A percentile compares a stretch with the other conserved stretches of the same genome.
Evolutionary conservation across 35 echinoderm and acorn worm genomes (phyloP).

Genomic region (Holothuria glaberrima): DNA sequence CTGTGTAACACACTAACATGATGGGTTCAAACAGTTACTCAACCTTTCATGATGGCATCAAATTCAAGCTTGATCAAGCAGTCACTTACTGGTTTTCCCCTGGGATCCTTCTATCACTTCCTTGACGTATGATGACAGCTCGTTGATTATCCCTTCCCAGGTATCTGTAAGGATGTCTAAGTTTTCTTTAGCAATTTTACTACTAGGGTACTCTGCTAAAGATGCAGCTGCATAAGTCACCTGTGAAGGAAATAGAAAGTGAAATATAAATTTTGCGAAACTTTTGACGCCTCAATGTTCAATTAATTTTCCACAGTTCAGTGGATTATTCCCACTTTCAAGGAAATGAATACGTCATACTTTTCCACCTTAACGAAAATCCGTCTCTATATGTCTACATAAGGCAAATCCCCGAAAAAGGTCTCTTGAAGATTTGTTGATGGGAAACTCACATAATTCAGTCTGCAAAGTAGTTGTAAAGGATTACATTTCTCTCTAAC

Average conservation of each 20-base stretch:
- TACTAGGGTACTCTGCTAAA: conserved; percentile 80
- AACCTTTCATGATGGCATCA: too few relatives aligned
- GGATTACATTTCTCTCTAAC: too few relatives aligned
- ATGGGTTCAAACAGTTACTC: too few relatives aligned
- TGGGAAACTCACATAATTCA: neutral
- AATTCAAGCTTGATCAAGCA: too few relatives aligned
- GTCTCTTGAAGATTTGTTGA: neutral
- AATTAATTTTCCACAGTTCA: too few relatives aligned
- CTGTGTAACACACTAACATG: too few relatives aligned
- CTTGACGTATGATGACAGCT: conserved; percentile 80
- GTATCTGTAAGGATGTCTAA: conserved; percentile 90
- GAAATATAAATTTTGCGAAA: neutral
- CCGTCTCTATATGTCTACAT: neutral
- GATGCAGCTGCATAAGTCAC: conserved; percentile 72
- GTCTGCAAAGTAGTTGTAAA: too few relatives aligned
- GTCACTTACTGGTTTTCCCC: conserved; percentile 81
- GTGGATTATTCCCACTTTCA: too few relatives aligned
- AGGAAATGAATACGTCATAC: neutral
- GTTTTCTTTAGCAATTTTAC: conserved; percentile 98
- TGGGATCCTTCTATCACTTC: conserved; percentile 83
- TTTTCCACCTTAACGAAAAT: neutral
- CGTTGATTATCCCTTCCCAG: conserved; percentile 85
- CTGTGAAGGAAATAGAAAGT: conserved; percentile 54
- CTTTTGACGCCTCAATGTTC: neutral
- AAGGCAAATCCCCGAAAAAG: neutral